Evolutionary conservation across 2,797 vertebrate genomes (phyloP), one percentile per base, ranked within the genome.

Genomic region (Myiotriccus ornatus): DNA sequence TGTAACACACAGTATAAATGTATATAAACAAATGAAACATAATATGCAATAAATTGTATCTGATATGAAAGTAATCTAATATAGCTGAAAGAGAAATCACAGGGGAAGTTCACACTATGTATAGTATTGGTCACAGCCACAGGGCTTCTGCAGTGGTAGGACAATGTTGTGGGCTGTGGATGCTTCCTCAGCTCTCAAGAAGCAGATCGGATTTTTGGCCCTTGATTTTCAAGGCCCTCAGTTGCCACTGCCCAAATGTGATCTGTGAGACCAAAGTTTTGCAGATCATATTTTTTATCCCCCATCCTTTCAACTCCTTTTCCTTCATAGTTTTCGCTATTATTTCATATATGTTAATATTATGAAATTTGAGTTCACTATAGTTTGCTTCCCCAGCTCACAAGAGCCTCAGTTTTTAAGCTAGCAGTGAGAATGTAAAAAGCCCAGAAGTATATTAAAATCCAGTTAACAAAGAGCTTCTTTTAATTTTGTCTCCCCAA

Each of bases 91-190:
- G 28, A 50, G 49, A 50, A 50, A 30, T 28, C 50, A 52, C 16
- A 18, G 10, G 17, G 17, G 50, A 52, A 52, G 6, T 52, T 52
- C 27, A 30, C 16, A 52, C 14, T 52, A 18, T 30, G 27, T 18
- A 52, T 18, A 52, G 27, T 52, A 28, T 50, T 50, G 49, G 49
- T 18, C 15, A 27, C 49, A 52, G 10, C 10, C 50, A 52, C 50
- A 52, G 30, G 27, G 50, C 27, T 30, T 52, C 27, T 52, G 10
- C 10, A 52, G 27, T 52, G 27, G 49, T 52, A 28, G 27, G 50
- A 52, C 14, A 56, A 50, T 5, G 7, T 9, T 28, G 3, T 2
- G 2, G 32, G 20, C 2, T 70, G 6, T 30, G 9, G 4, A 2
- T 44, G 14, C 19, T 52, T 28, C 23, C 14, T 59, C 43, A 70